Percentiles rank a stretch among this genome's conserved stretches.
phyloP scores from a whole-genome alignment of 2,113 vertebrate species.

The Muntiacus reevesi region DNA sequence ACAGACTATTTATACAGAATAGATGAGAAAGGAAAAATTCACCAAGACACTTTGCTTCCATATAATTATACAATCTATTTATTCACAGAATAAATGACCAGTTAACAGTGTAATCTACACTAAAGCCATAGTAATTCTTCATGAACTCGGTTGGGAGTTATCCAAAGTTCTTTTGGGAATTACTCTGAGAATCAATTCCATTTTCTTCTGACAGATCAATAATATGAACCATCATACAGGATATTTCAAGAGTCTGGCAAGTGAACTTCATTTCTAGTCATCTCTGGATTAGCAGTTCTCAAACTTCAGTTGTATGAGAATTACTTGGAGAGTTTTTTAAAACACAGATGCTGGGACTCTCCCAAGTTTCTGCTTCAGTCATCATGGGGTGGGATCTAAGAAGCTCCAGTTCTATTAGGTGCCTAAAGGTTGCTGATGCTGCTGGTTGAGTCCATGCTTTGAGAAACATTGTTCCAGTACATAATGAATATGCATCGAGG shows the following conservation, averaged over 20 bases:
- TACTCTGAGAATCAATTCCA: not conserved
- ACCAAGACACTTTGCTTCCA: constrained; percentile 20
- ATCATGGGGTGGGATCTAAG: not conserved
- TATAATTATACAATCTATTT: constrained; percentile 28
- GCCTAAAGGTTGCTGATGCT: not conserved
- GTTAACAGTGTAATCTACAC: not conserved
- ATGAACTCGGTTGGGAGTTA: not conserved
- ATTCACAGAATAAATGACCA: constrained; percentile 43
- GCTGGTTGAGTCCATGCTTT: not conserved
- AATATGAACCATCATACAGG: not conserved
- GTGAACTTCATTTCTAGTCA: not conserved
- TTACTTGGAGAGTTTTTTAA: not conserved
- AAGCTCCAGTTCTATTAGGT: not conserved
- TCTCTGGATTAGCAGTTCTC: not conserved
- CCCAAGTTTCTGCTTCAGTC: not conserved
- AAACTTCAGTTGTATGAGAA: not conserved
- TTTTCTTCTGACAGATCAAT: constrained; percentile 10
- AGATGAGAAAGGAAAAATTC: not conserved
- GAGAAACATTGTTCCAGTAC: not conserved
- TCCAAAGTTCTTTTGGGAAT: not conserved
- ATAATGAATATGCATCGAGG: not conserved
- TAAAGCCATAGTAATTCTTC: constrained; percentile 36
- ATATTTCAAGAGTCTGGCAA: not conserved
- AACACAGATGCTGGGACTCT: not conserved
- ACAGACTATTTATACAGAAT: constrained; percentile 32